Base-by-base conservation (phyloP, 2,888 invertebrate species). In the Nasonia oneida region DNA sequence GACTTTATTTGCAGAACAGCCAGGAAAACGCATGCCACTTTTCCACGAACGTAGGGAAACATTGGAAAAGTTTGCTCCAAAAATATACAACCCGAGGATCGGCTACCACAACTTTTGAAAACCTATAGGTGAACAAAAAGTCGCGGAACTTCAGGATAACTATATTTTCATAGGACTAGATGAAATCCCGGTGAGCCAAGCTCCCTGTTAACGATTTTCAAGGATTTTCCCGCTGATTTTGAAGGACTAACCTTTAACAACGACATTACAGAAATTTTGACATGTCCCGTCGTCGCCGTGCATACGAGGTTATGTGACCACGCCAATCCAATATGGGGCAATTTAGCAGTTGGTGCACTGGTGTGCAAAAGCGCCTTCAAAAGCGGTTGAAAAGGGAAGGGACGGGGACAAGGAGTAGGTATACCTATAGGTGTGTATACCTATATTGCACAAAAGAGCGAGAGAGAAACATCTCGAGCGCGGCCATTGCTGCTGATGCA, bases 221-320 rank as follows among this genome's bases (percentile, higher is more conserved):
- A 64, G 29, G 57, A 39, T 47, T 73, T 50, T 42, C 39, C n/a
- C 12, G 8, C 14, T 29, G 18, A 85, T 71, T 61, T 67, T 78
- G 3, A 29, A 3, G 15, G 10, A 91, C 93, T 92, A 92, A 93
- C 93, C 93, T 92, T 93, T 90, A 93, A 92, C 91, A 93, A 90
- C 90, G 91, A 92, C 93, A 92, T 93, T 91, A 92, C 91, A 90
- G 90, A 87, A 90, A 89, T 90, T 91, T 91, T 91, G 91, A 92
- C 93, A 92, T 91, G 89, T 91, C 91, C 86, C 83, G 87, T 82
- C 80, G 81, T 71, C 83, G 81, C 39, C 53, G 57, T 47, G 76
- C 71, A 47, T 74, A 39, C 61, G 81, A 87, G 87, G 87, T 87
- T 87, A 87, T 79, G 86, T 84, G 81, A 86, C 80, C 81, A 86